A percentile compares a stretch with the other conserved stretches of the same genome.
Evolutionary conservation across 2,113 vertebrate species (phyloP).

Genomic region (Taurulus bubalis): DNA sequence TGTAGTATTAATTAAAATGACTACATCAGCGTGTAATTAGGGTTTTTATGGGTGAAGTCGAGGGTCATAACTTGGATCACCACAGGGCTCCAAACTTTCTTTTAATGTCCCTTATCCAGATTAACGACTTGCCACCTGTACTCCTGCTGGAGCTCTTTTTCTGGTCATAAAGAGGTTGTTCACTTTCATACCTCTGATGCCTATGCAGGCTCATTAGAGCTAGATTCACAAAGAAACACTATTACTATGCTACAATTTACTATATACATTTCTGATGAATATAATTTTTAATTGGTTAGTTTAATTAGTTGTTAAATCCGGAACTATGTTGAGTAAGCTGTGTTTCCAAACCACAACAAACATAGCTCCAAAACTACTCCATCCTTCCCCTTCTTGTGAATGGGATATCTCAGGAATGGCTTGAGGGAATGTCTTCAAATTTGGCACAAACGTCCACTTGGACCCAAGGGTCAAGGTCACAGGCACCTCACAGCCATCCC

Average conservation of each 20-base stretch:
- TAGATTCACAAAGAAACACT: background rate
- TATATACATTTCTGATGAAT: background rate
- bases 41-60: constrained; percentile 78
- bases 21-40: constrained; percentile 85
- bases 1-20: constrained; percentile 84
- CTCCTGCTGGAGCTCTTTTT: constrained; percentile 31
- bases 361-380: too few species aligned
- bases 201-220: background rate
- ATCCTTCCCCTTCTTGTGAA: too few species aligned
- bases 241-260: background rate
- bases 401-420: background rate
- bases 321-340: background rate
- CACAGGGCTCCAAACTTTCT: constrained; percentile 77
- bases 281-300: background rate
- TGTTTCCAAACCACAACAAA: background rate
- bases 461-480: too few species aligned
- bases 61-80: constrained; percentile 81
- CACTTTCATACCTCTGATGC: background rate
- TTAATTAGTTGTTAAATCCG: background rate
- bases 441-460: too few species aligned
- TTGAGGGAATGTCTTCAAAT: too few species aligned
- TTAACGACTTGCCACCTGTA: constrained; percentile 77
- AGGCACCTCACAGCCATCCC: too few species aligned
- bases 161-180: constrained; percentile 7
- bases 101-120: constrained; percentile 79